Percentiles rank a stretch among this genome's conserved stretches.
These are phyloP conservation scores for Blennius ocellaris DNA, from an alignment of 2,113 vertebrate genomes.

Conservation along the genomic window DNA sequence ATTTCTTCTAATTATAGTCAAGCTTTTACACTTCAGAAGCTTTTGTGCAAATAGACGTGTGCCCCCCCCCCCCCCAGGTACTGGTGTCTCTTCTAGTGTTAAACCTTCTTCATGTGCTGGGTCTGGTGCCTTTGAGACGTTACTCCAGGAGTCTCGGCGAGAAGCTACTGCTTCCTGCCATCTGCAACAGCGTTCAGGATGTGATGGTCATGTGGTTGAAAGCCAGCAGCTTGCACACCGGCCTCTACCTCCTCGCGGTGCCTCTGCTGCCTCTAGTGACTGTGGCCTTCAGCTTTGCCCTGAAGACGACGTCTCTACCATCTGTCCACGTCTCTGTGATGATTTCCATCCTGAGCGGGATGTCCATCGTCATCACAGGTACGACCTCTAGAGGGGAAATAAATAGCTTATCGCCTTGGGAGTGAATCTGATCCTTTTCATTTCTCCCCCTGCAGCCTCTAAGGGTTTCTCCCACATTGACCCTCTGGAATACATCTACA, in stretches of 20 bases:
- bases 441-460: constrained; percentile 58
- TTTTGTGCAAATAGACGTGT: too few species aligned
- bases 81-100: constrained; percentile 75
- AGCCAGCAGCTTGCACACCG: constrained; percentile 48
- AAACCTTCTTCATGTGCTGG: constrained; percentile 68
- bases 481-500: constrained; percentile 78
- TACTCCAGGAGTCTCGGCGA: constrained; percentile 78
- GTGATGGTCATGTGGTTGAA: constrained; percentile 78
- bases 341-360: constrained; percentile 65
- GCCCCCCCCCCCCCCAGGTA: constrained; percentile 74
- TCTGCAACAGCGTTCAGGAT: constrained; percentile 74
- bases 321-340: constrained; percentile 53
- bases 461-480: constrained; percentile 50
- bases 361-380: constrained; percentile 76
- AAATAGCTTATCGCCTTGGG: too few species aligned
- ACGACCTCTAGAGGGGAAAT: constrained; percentile 10
- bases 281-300: constrained; percentile 64
- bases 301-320: constrained; percentile 59
- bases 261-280: constrained; percentile 76
- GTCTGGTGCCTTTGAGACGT: constrained; percentile 62
- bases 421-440: too few species aligned
- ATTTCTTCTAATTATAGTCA: too few species aligned
- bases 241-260: constrained; percentile 64
- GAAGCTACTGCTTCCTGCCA: constrained; percentile 77
- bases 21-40: too few species aligned